Percentiles rank a stretch among this genome's conserved stretches.
Conservation (phyloP, 2,113 vertebrate species). For the Sula dactylatra region DNA sequence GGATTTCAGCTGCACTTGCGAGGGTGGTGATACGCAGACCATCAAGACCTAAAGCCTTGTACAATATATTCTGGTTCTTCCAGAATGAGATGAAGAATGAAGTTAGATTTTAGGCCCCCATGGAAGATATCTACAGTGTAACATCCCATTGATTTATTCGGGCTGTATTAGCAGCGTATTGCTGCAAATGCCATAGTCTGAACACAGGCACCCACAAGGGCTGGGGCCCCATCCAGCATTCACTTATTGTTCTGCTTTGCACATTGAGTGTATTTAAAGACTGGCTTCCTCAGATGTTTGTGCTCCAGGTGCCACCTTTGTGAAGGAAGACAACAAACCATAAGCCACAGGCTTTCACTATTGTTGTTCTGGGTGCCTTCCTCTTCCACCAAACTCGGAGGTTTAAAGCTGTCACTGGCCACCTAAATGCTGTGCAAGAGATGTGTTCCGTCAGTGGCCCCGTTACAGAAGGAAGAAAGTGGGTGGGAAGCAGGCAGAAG, state of each 20-base stretch:
- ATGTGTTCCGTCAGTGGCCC: rapidly evolving
- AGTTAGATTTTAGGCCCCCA: rapidly evolving
- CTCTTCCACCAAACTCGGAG: neutral
- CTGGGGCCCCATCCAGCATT: neutral
- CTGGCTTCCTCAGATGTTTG: neutral
- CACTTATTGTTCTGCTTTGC: rapidly evolving
- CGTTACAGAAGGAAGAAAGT: rapidly evolving
- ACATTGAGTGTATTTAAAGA: rapidly evolving
- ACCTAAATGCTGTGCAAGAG: neutral
- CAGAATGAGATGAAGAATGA: rapidly evolving
- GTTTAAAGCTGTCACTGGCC: neutral
- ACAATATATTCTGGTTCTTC: rapidly evolving
- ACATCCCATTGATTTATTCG: rapidly evolving
- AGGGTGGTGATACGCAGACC: neutral
- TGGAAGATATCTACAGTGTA: rapidly evolving
- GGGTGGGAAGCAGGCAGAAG: rapidly evolving
- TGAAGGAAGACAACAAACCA: neutral
- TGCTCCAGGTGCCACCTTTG: neutral
- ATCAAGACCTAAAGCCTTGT: rapidly evolving
- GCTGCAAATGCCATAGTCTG: neutral
- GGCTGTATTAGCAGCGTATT: rapidly evolving
- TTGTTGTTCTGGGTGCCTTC: neutral
- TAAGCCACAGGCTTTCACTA: rapidly evolving
- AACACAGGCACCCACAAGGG: rapidly evolving
- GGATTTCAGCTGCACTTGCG: neutral